A percentile compares a stretch with the other conserved stretches of the same genome.
Conservation (phyloP, 2,888 invertebrate species). For the Limenitis camilla region DNA sequence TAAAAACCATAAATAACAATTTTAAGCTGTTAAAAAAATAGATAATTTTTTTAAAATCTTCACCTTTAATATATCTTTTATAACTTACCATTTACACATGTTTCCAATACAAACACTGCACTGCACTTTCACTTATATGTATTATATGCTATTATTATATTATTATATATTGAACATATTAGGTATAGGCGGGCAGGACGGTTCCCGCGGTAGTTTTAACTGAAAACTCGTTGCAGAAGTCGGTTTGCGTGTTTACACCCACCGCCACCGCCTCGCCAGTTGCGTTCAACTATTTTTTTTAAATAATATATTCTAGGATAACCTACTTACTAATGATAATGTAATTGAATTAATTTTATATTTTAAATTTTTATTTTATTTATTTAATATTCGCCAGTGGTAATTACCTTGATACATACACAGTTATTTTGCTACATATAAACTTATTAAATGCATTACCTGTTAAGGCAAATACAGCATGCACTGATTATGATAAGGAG, state of each 20-base stretch:
- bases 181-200: constrained; percentile 44
- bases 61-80: too few relatives aligned
- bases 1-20: too few relatives aligned
- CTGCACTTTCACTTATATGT: constrained; percentile 17
- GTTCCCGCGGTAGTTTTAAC: constrained; percentile 56
- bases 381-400: too few relatives aligned
- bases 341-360: not conserved
- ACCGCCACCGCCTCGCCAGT: constrained; percentile 55
- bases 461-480: too few relatives aligned
- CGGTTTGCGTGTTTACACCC: constrained; percentile 59
- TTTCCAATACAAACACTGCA: constrained; percentile 6
- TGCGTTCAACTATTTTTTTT: constrained; percentile 43
- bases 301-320: constrained; percentile 2
- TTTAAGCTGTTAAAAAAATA: too few relatives aligned
- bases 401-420: too few relatives aligned
- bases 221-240: constrained; percentile 59
- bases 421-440: too few relatives aligned
- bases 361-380: too few relatives aligned
- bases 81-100: constrained; percentile 3
- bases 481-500: too few relatives aligned
- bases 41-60: too few relatives aligned
- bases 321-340: not conserved
- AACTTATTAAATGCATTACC: too few relatives aligned
- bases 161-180: constrained; percentile 6
- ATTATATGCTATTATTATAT: not conserved